Evolutionary conservation across 2,888 invertebrate genomes (phyloP), one percentile per base, ranked within the genome.

Genomic region (Lasioglossum malachurum): DNA sequence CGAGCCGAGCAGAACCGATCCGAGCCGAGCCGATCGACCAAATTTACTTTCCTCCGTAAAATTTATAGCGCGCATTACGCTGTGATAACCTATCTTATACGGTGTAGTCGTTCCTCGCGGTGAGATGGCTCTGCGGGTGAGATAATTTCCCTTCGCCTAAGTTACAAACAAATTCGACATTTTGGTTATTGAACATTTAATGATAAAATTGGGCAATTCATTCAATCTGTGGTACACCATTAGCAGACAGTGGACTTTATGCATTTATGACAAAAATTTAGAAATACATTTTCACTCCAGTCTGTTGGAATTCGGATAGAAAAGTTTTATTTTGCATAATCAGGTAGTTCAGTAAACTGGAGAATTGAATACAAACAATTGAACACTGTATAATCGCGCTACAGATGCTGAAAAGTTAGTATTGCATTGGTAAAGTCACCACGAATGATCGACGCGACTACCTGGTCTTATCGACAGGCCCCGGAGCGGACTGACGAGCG

Each of bases 11-110:
- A 8, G 53, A 53, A 8, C 8, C 23, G 53, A 53, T 1, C 82
- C 75, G 67, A 69, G 72, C 38, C n/a, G n/a, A n/a, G 12, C 1
- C 79, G 85, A 85, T 87, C 85, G 75, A 83, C 69, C 23, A 46
- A 74, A 84, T 78, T 79, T 78, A 73, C 67, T 74, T 60, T 57
- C 75, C 5, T 67, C 35, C 35, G 8, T 67, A 5, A 23, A 60
- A 75, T 75, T 82, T 38, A 16, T n/a, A 49, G 60, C 53, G 53
- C 23, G 53, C 23, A 10, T 23, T 23, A 53, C 53, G 53, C 60
- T 16, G 60, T 4, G 60, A 60, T 60, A 14, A 27, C 5, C 14
- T 27, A 27, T 16, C 27, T 27, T 31, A 31, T 3, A 27, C 27
- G 27, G 27, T 60, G 27, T 60, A 14, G 12, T 8, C 27, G 12